Conservation (phyloP, 2,888 invertebrate species). For the Patella caerulea region DNA sequence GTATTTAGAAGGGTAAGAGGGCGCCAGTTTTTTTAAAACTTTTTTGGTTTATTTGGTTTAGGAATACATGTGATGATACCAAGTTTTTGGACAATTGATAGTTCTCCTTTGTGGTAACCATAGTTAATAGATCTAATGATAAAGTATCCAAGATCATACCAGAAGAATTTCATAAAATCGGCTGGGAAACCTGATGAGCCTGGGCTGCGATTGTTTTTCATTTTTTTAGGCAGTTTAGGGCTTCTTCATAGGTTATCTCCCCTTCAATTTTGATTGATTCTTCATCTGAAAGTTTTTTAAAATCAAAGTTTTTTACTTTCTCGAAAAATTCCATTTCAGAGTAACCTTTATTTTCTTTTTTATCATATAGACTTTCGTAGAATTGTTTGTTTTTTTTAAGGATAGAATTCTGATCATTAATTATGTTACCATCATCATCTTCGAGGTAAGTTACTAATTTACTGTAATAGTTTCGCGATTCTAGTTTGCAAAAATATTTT, state of each 20-base stretch:
- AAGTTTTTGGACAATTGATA: constrained; percentile 29
- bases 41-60: constrained; percentile 28
- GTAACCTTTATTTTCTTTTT: background rate
- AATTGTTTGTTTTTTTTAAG: background rate
- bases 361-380: background rate
- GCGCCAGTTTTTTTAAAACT: constrained; percentile 26
- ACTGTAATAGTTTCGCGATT: constrained; percentile 14
- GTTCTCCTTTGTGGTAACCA: constrained; percentile 20
- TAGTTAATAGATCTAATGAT: constrained; percentile 15
- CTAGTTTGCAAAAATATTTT: constrained; percentile 26
- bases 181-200: constrained; percentile 28
- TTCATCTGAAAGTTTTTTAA: background rate
- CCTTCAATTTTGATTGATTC: background rate
- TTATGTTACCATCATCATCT: constrained; percentile 9
- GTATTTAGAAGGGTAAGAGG: constrained; percentile 21
- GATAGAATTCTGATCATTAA: background rate
- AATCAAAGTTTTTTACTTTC: background rate
- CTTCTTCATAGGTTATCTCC: background rate
- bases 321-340: background rate
- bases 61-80: constrained; percentile 35
- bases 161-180: constrained; percentile 30
- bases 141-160: constrained; percentile 18
- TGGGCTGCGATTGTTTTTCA: constrained; percentile 20
- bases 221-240: background rate
- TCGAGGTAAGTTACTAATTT: constrained; percentile 12